Percentiles rank a stretch among this genome's conserved stretches.
These are phyloP conservation scores for Spicauda simplicius DNA, from an alignment of 2,888 invertebrate species.

Conservation along the genomic window DNA sequence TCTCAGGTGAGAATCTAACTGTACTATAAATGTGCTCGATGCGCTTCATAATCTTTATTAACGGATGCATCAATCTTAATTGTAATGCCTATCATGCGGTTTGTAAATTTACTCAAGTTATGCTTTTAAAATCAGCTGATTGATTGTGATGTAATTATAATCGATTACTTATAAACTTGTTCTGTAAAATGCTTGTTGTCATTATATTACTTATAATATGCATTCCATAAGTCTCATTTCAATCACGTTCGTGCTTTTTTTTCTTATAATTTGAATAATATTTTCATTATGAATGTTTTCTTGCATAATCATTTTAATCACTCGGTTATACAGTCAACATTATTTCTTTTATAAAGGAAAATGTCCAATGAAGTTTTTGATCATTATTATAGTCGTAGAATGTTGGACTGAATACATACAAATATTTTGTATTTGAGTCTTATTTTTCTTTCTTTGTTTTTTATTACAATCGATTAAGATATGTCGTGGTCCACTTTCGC, in stretches of 20 bases:
- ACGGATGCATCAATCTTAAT: no score
- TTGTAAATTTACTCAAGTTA: no score
- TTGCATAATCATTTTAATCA: constrained; percentile 5
- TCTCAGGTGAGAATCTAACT: constrained; percentile 6
- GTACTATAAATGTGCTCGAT: background rate
- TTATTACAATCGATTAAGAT: no score
- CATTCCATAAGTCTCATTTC: background rate
- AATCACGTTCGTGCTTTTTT: background rate
- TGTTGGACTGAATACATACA: no score
- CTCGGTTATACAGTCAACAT: constrained; percentile 16
- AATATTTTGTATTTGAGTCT: no score
- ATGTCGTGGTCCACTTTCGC: no score
- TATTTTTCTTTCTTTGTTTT: no score
- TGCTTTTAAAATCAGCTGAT: no score
- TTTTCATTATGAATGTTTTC: background rate
- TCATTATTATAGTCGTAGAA: no score
- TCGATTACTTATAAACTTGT: background rate
- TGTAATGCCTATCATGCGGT: no score
- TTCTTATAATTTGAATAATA: background rate
- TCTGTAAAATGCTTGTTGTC: no score
- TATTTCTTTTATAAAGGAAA: background rate
- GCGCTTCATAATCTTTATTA: no score
- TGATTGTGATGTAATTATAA: background rate
- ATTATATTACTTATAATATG: background rate
- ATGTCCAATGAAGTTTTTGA: background rate